These are phyloP conservation scores for Mesochorus sp. DNA, from an alignment of 2,888 invertebrate species.

Conservation along the genomic window DNA sequence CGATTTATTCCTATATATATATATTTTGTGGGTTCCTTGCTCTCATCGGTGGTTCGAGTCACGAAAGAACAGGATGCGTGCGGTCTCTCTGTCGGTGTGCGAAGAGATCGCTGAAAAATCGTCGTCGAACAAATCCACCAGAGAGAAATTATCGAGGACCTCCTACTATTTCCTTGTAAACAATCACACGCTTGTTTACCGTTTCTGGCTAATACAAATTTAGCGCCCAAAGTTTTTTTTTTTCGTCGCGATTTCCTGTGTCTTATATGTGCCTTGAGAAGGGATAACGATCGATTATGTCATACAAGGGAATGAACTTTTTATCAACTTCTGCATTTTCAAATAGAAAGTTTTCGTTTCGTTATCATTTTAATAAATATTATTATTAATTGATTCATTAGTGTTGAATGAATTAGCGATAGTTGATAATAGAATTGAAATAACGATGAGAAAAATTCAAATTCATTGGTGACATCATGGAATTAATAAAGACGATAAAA, in stretches of 20 bases:
- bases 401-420: too few species aligned
- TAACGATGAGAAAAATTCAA: too few species aligned
- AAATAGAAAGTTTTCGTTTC: too few species aligned
- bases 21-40: background rate
- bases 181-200: slow-evolving; percentile 60
- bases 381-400: too few species aligned
- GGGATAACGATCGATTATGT: too few species aligned
- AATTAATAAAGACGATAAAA: too few species aligned
- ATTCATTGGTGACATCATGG: too few species aligned
- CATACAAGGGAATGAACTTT: too few species aligned
- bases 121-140: slow-evolving; percentile 17
- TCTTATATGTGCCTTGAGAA: background rate
- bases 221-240: background rate
- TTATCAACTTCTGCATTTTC: too few species aligned
- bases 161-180: slow-evolving; percentile 67
- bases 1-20: too few species aligned
- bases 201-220: slow-evolving; percentile 56
- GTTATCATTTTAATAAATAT: too few species aligned
- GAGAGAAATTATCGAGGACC: slow-evolving; percentile 52
- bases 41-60: slow-evolving; percentile 22
- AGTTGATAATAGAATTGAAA: too few species aligned
- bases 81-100: slow-evolving; percentile 49
- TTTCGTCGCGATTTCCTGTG: background rate
- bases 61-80: slow-evolving; percentile 49
- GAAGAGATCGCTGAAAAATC: slow-evolving; percentile 38